Conservation (phyloP, 2,888 invertebrate species). For the Lysandra bellargus region DNA sequence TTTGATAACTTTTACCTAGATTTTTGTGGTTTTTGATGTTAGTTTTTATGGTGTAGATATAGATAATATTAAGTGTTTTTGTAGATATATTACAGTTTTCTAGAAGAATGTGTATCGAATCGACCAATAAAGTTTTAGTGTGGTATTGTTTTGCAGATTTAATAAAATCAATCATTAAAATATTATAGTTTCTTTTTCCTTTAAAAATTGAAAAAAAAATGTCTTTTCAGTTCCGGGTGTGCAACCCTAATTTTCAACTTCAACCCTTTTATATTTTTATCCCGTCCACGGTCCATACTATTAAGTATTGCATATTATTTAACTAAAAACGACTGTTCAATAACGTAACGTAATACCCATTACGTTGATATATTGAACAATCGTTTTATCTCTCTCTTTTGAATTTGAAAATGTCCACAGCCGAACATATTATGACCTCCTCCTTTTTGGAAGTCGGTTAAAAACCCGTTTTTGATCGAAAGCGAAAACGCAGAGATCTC, state of each 20-base stretch:
- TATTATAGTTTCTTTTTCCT: background rate
- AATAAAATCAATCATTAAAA: too few relatives aligned
- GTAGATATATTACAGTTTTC: background rate
- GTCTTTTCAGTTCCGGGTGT: background rate
- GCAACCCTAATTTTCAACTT: background rate
- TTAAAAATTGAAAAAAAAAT: background rate
- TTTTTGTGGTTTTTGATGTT: background rate
- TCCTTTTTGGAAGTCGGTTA: too few relatives aligned
- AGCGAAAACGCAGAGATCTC: background rate
- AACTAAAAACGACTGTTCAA: too few relatives aligned
- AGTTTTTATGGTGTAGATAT: background rate
- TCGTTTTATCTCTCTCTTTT: background rate
- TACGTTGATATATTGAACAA: too few relatives aligned
- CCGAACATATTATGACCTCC: too few relatives aligned
- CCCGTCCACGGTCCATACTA: too few relatives aligned
- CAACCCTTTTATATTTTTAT: background rate
- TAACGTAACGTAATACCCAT: too few relatives aligned
- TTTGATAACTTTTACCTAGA: slow-evolving; percentile 1
- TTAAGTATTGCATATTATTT: too few relatives aligned
- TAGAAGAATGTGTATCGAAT: background rate
- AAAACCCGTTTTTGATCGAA: background rate
- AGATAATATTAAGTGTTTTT: background rate
- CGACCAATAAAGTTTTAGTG: background rate
- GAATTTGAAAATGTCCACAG: background rate
- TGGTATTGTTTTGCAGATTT: too few relatives aligned